A percentile compares a stretch with the other conserved stretches of the same genome.
These are phyloP conservation scores for Myxocyprinus asiaticus DNA, from an alignment of 2,113 vertebrate genomes.

Conservation along the genomic window DNA sequence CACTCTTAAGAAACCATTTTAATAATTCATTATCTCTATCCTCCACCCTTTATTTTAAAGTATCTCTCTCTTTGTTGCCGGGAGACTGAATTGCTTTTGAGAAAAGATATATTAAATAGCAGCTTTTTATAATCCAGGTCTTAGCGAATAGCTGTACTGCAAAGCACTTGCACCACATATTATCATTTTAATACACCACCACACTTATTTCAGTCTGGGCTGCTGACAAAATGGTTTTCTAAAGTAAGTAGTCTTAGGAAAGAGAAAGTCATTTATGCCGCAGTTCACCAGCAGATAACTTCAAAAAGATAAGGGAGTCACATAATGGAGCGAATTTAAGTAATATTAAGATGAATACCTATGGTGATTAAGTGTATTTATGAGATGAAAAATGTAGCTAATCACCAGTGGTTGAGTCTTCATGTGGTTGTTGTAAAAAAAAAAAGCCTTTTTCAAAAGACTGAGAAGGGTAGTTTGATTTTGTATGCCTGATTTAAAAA, in stretches of 20 bases:
- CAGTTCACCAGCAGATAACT: conserved; percentile 67
- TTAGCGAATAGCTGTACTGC: conserved; percentile 58
- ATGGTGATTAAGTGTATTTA: conserved; percentile 57
- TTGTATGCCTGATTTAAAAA: conserved; percentile 1
- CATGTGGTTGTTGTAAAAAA: conserved; percentile 36
- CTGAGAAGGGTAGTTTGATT: neutral
- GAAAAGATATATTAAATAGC: conserved; percentile 63
- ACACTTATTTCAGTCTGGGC: conserved; percentile 62
- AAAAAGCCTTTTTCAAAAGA: conserved; percentile 22
- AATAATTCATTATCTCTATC: conserved; percentile 2
- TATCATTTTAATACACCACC: conserved; percentile 71
- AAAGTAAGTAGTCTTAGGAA: conserved; percentile 62
- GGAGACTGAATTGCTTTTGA: conserved; percentile 56
- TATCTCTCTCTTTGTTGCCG: conserved; percentile 42
- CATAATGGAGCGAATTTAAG: conserved; percentile 62
- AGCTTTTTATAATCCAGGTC: conserved; percentile 63
- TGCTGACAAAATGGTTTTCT: conserved; percentile 74
- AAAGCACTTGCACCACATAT: conserved; percentile 63
- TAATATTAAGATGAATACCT: conserved; percentile 55
- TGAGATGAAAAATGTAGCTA: conserved; percentile 60
- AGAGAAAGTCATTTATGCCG: conserved; percentile 60
- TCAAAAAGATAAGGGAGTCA: conserved; percentile 68
- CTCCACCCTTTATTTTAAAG: neutral
- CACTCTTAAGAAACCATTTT: neutral
- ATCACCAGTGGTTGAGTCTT: conserved; percentile 46